Conservation (phyloP, 2,888 invertebrate species). For the Hecatera dysodea region DNA sequence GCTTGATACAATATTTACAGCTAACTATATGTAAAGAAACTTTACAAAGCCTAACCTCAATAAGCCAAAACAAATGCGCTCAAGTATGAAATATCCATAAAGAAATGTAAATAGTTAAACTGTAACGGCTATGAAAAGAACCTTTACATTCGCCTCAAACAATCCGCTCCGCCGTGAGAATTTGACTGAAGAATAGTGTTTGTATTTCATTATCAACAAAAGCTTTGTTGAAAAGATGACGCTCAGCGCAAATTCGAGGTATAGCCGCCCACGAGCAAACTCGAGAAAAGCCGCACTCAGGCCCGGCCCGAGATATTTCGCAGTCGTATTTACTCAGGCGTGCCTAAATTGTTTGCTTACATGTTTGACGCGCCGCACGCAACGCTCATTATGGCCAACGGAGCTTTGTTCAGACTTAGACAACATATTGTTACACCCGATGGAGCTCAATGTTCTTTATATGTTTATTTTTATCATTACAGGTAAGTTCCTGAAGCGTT, state of each 20-base stretch:
- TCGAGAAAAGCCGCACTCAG: conserved; percentile 84
- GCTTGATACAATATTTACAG: conserved; percentile 33
- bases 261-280: conserved; percentile 82
- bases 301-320: conserved; percentile 87
- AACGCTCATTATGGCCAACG: conserved; percentile 89
- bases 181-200: conserved; percentile 86
- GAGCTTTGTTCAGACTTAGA: conserved; percentile 88
- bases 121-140: conserved; percentile 70
- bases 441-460: conserved; percentile 86
- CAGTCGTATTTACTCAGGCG: conserved; percentile 90
- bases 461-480: conserved; percentile 89
- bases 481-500: conserved; percentile 85
- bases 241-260: conserved; percentile 85
- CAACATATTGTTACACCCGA: conserved; percentile 88
- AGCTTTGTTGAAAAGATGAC: conserved; percentile 88
- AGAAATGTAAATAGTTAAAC: conserved; percentile 64
- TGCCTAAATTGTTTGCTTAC: conserved; percentile 90
- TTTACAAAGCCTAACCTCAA: conserved; percentile 35
- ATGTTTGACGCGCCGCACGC: conserved; percentile 90
- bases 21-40: conserved; percentile 31
- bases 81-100: conserved; percentile 59
- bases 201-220: conserved; percentile 90
- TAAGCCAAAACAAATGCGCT: conserved; percentile 53
- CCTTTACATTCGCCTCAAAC: conserved; percentile 79
- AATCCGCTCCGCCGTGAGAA: conserved; percentile 80